Percentiles rank a stretch among this genome's conserved stretches.
Evolutionary conservation across 1,140 invertebrate species (phyloP).

Genomic region (Meloidogyne floridensis): DNA sequence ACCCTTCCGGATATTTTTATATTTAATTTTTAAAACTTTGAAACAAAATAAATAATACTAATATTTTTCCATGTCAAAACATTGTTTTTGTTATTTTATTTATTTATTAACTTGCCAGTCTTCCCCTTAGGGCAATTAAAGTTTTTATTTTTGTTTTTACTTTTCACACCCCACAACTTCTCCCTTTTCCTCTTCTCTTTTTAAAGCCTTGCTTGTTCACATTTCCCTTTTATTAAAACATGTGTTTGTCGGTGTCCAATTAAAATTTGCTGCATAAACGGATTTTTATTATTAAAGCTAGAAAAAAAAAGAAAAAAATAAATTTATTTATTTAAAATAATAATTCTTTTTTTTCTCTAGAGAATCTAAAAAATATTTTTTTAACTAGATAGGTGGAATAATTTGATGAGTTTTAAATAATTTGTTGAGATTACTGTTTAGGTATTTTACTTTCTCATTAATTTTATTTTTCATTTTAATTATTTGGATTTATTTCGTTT

Average conservation of each 20-base stretch:
- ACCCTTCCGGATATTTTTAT: too few species aligned
- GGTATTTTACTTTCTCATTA: too few species aligned
- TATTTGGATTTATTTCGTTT: not conserved
- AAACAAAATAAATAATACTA: too few species aligned
- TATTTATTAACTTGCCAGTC: not conserved
- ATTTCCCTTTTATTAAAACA: not conserved
- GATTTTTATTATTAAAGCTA: not conserved
- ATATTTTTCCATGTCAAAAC: not conserved
- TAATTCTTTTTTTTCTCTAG: not conserved
- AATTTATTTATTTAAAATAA: not conserved
- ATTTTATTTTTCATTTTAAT: not conserved
- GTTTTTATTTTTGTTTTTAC: not conserved
- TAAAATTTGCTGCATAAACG: not conserved
- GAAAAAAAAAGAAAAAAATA: not conserved
- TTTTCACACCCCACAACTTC: not conserved
- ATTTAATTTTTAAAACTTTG: too few species aligned
- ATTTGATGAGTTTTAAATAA: not conserved
- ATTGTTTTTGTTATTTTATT: not conserved
- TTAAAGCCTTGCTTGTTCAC: not conserved
- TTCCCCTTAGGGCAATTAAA: not conserved
- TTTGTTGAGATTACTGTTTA: not conserved
- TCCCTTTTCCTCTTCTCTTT: not conserved
- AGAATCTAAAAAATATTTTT: not conserved
- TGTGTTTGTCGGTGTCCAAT: slow-evolving; percentile 4
- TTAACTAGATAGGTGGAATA: not conserved